A percentile compares a stretch with the other conserved stretches of the same genome.
These are phyloP conservation scores for Hyposoter dolosus DNA, from an alignment of 2,888 invertebrate species.

Conservation along the genomic window DNA sequence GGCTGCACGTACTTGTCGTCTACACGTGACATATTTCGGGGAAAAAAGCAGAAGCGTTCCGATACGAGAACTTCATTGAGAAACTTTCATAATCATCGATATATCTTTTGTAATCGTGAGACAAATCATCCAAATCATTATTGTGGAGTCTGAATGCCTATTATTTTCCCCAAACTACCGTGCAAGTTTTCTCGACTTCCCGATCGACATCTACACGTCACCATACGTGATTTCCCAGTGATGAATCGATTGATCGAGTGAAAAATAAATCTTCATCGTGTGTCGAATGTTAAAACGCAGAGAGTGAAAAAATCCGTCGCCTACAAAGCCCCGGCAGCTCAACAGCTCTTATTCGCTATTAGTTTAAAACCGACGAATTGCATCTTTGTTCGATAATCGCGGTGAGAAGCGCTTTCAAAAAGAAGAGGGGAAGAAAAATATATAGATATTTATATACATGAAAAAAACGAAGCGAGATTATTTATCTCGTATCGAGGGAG, in stretches of 20 bases:
- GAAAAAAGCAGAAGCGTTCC: background rate
- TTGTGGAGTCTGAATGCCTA: background rate
- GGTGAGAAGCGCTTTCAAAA: background rate
- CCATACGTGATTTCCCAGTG: background rate
- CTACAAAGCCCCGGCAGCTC: background rate
- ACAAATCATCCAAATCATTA: background rate
- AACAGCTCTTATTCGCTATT: background rate
- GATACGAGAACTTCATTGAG: background rate
- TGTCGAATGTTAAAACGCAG: background rate
- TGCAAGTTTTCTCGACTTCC: background rate
- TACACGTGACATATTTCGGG: background rate
- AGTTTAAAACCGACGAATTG: constrained; percentile 8
- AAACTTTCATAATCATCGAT: background rate
- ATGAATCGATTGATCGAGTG: background rate
- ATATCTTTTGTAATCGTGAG: background rate
- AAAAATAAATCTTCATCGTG: background rate
- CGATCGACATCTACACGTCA: background rate
- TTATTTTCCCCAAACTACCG: background rate
- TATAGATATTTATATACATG: background rate
- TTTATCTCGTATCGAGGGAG: constrained; percentile 39
- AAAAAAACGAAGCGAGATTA: constrained; percentile 23
- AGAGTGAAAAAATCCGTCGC: background rate
- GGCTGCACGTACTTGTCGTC: background rate
- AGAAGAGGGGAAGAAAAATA: background rate
- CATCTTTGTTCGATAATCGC: constrained; percentile 26